Base-by-base conservation (phyloP, 92 coral and sea anemone genomes). In the Palythoa grandiflora region DNA sequence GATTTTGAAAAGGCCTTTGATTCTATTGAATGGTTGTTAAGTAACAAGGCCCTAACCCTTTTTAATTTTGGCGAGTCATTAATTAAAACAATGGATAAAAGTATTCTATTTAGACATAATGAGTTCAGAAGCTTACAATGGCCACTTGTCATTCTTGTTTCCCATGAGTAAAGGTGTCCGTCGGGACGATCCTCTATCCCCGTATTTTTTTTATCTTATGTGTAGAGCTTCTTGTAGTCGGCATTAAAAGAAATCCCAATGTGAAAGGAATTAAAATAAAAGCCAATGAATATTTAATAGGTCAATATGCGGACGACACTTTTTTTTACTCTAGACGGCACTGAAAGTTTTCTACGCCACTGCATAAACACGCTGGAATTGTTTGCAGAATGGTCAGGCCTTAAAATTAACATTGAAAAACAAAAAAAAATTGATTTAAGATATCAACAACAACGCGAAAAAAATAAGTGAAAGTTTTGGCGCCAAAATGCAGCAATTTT, bases 241-340 rank as follows among this genome's bases (percentile, higher is more conserved):
- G 78, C 36, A 65, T 65, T 17, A 65, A 16, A 65, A 5, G 38
- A 17, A 19, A 65, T 35, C 14, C 3, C 6, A 5, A 20, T 28
- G 1, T 68, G 20, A 68, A 28, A 68, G 74, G 74, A 19, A n/a
- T 68, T 8, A 68, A 68, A 68, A 20, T 68, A 20, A 20, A 68
- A 38, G 77, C 39, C 77, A 73, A 38, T 2, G 7, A 40, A 38
- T 73, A 13, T 17, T 0, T 73, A 2, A 4, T 73, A 2, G 77
- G 77, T 11, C 39, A 73, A 40, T 38, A 73, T 73, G 77, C 77
- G 12, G 77, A 73, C 10, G 54, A 73, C 12, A 38, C 77, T 38
- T 73, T 73, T 9, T 73, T 40, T 14, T 2, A 28, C 28, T 1
- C 53, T 15, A 5, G 74, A 68, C 7, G 77, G 77, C 1, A 10